Conservation (phyloP, 2,888 invertebrate genomes). For the Dusona sp. region DNA sequence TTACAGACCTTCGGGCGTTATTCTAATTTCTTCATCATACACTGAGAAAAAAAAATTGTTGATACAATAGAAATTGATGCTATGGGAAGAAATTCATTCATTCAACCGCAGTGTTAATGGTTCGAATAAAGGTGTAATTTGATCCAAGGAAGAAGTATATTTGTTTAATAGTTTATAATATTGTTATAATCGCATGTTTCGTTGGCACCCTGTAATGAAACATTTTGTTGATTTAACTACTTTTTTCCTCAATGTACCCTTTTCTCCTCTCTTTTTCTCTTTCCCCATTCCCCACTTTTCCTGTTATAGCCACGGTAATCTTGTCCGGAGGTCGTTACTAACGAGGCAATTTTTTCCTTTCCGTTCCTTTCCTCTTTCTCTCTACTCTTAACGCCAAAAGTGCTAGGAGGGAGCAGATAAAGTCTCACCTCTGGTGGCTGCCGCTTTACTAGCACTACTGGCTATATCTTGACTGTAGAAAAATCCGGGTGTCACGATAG, state of each 20-base stretch:
- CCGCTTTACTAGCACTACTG: neutral
- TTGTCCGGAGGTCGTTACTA: constrained; percentile 60
- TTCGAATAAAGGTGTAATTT: too few species aligned
- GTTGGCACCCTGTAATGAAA: too few species aligned
- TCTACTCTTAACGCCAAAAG: constrained; percentile 49
- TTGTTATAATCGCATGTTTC: too few species aligned
- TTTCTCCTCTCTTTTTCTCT: constrained; percentile 1
- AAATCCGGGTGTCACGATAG: constrained; percentile 62
- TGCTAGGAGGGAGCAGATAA: constrained; percentile 49
- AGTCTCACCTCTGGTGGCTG: constrained; percentile 26
- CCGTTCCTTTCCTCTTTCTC: constrained; percentile 47
- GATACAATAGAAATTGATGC: too few species aligned
- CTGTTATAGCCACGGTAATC: constrained; percentile 58
- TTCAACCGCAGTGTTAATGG: too few species aligned
- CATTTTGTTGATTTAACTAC: too few species aligned
- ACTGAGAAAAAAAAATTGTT: too few species aligned
- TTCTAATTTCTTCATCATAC: constrained; percentile 5
- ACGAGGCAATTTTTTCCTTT: constrained; percentile 69
- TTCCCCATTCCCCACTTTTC: constrained; percentile 12
- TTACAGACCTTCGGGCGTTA: constrained; percentile 31
- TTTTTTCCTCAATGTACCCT: too few species aligned
- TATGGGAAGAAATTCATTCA: too few species aligned
- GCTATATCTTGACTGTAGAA: constrained; percentile 7
- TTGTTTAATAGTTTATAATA: too few species aligned
- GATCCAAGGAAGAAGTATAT: too few species aligned